Base-by-base conservation (phyloP, 2,797 vertebrate genomes). In the Craterocephalus amniculus region DNA sequence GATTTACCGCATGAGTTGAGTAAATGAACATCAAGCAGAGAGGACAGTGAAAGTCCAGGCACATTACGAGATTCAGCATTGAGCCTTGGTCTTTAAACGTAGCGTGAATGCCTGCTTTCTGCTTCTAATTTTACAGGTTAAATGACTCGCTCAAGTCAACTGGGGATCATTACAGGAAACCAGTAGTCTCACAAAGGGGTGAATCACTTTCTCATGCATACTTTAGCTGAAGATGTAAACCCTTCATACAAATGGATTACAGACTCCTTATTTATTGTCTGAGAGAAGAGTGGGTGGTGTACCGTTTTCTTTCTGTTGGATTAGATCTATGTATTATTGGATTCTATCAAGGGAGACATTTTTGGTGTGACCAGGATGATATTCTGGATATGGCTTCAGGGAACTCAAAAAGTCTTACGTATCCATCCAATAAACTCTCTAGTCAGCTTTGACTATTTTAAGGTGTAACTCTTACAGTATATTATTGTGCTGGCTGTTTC, bases 21-120 rank as follows among this genome's bases (percentile, higher is more conserved):
- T 72, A 89, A 91, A 88, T 83, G 70, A 88, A 87, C 75, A 69
- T 75, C 65, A 79, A 77, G 73, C 75, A 71, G 69, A 83, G 78
- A 80, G 81, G 75, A 81, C 81, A 80, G 58, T 63, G 67, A 75
- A 61, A 62, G 35, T 45, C 9, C 32, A 38, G 35, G 26, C 48
- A 52, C 48, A 70, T 59, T 58, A 59, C 24, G 49, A 18, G 31
- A 38, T 56, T 71, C 57, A 36, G 49, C 67, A 59, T 56, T 60
- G 58, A 58, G 68, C 45, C 0, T 45, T 24, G 70, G 49, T 35
- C 27, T 31, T 64, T 67, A 61, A 57, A 79, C 64, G 58, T 38
- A 40, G 43, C 56, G 67, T 61, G 43, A 52, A 35, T 67, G 51
- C 31, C 38, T 66, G 40, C 29, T 61, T 1, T 36, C 29, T 32